A percentile compares a stretch with the other conserved stretches of the same genome.
Evolutionary conservation across 2,888 invertebrate genomes (phyloP).

Genomic region (Drosophila multiciliata): DNA sequence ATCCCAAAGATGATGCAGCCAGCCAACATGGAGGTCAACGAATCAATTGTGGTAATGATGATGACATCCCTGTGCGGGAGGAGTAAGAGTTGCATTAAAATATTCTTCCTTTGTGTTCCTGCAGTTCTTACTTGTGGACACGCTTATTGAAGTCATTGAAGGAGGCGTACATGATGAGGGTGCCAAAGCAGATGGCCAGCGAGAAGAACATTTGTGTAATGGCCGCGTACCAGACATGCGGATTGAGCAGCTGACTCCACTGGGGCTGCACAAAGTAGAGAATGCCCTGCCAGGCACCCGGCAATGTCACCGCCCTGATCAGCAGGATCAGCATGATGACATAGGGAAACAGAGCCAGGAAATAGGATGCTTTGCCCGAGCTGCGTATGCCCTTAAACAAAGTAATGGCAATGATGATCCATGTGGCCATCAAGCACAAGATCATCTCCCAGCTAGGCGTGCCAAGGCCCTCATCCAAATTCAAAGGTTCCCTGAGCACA

Average conservation of each 20-base stretch:
- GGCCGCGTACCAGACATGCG: slow-evolving; percentile 88
- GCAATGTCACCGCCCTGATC: slow-evolving; percentile 87
- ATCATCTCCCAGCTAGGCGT: slow-evolving; percentile 86
- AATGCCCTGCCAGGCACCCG: slow-evolving; percentile 88
- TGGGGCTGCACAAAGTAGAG: slow-evolving; percentile 88
- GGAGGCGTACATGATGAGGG: slow-evolving; percentile 87
- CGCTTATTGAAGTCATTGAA: slow-evolving; percentile 88
- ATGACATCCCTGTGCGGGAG: slow-evolving; percentile 88
- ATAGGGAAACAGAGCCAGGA: slow-evolving; percentile 90
- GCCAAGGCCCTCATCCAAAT: slow-evolving; percentile 86
- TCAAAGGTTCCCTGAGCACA: slow-evolving; percentile 86
- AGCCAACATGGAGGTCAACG: slow-evolving; percentile 92
- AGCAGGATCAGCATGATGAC: slow-evolving; percentile 87
- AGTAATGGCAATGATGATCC: slow-evolving; percentile 86
- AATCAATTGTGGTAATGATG: slow-evolving; percentile 93
- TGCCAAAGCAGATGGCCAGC: slow-evolving; percentile 87
- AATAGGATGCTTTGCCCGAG: slow-evolving; percentile 89
- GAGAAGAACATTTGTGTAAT: slow-evolving; percentile 89
- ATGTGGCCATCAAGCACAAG: slow-evolving; percentile 86
- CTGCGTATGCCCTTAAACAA: slow-evolving; percentile 87
- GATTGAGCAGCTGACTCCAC: slow-evolving; percentile 86
- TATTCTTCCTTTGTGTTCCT: not conserved
- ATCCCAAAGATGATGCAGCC: slow-evolving; percentile 94
- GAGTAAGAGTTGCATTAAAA: not conserved
- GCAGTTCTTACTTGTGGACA: slow-evolving; percentile 85